Base-by-base conservation (phyloP, 1,140 invertebrate genomes). In the Druon quercuslanigerum region DNA sequence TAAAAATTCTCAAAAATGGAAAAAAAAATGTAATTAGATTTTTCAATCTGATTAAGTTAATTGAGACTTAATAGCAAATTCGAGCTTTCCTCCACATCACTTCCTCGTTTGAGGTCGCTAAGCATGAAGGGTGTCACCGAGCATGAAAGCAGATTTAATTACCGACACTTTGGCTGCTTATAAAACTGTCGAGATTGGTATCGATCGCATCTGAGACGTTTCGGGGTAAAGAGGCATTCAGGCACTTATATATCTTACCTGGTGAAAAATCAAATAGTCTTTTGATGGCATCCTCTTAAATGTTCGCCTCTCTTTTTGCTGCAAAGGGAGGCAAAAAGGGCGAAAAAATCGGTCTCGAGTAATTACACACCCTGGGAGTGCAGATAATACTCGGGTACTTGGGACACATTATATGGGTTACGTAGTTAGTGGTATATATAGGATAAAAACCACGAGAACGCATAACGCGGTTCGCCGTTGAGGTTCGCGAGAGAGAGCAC, bases 351-450 rank as follows among this genome's bases (percentile, higher is more conserved):
- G 77, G 80, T 78, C 70, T 73, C 60, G 81, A 82, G 80, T 88
- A 88, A 88, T 88, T 88, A 87, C 85, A 79, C 83, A 76, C 82
- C 82, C 79, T 81, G 76, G 75, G 80, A 87, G 82, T 76, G 66
- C 74, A 73, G 78, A 80, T 84, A 79, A 81, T 81, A 76, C 75
- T 52, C 66, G 81, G 74, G 74, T 75, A 75, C 74, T 79, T 70
- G 33, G 51, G 33, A 57, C 25, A 75, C 74, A 25, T n/a, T n/a
- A n/a, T 17, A 4, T 54, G 52, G 52, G 16, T 33, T 56, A 79
- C 70, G 57, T 74, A 25, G 33, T 66, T 66, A 66, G 57, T 33
- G 57, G 81, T 81, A 81, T 78, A 80, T 79, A 80, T 80, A 83
- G 77, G 78, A 83, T 81, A 80, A 78, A 74, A 76, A 73, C 70